A percentile compares a stretch with the other conserved stretches of the same genome.
Conservation (phyloP, 2,888 invertebrate species). For the Gryllus longicercus region DNA sequence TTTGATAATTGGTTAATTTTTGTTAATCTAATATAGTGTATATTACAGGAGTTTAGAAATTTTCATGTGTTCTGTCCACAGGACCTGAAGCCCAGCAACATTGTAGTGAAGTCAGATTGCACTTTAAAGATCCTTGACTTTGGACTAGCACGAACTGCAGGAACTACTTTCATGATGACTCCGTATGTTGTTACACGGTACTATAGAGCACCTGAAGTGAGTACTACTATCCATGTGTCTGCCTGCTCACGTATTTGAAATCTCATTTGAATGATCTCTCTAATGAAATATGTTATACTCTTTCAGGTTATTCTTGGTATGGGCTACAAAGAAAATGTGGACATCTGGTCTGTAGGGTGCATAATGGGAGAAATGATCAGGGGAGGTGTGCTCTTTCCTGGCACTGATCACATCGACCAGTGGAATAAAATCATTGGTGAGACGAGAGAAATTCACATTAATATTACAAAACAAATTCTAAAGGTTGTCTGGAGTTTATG, state of each 20-base stretch:
- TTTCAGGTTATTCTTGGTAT: conserved; percentile 84
- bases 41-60: too few species aligned
- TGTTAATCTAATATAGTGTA: too few species aligned
- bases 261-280: not conserved
- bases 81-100: conserved; percentile 99
- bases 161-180: conserved; percentile 99
- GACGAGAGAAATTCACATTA: not conserved
- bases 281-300: not conserved
- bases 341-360: conserved; percentile 99
- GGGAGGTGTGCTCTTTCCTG: conserved; percentile 98
- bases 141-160: conserved; percentile 95
- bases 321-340: conserved; percentile 99
- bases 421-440: conserved; percentile 97
- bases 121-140: conserved; percentile 99
- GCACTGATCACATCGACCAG: conserved; percentile 99
- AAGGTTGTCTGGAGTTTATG: too few species aligned
- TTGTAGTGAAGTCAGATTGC: conserved; percentile 99
- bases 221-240: conserved; percentile 25
- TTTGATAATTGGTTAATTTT: too few species aligned
- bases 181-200: conserved; percentile 99
- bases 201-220: conserved; percentile 95
- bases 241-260: not conserved
- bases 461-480: too few species aligned
- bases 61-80: conserved; percentile 48
- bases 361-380: conserved; percentile 99